These are phyloP conservation scores for Danio kyathit DNA, from an alignment of 2,797 vertebrate species.

Conservation along the genomic window DNA sequence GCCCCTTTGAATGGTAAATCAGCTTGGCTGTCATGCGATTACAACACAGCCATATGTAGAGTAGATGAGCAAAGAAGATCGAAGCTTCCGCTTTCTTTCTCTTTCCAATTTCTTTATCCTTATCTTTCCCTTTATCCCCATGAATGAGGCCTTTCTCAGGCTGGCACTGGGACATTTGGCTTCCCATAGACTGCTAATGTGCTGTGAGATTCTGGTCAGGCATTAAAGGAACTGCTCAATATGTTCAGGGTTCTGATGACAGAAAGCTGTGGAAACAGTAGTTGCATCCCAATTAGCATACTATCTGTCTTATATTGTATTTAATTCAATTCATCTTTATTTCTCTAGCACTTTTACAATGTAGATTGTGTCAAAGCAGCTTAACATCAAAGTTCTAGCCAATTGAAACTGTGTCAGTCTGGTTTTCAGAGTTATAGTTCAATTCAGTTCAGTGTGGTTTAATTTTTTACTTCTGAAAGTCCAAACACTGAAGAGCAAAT, in stretches of 20 bases:
- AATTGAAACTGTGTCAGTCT: too few relatives aligned
- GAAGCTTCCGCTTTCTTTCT: slow-evolving; percentile 53
- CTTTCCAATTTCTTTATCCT: slow-evolving; percentile 42
- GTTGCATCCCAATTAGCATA: too few relatives aligned
- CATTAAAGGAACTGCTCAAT: slow-evolving; percentile 53
- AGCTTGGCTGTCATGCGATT: slow-evolving; percentile 53
- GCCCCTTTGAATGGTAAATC: slow-evolving; percentile 55
- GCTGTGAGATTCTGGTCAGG: slow-evolving; percentile 53
- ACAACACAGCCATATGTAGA: slow-evolving; percentile 32
- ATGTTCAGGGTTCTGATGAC: slow-evolving; percentile 48
- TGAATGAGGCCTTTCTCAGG: slow-evolving; percentile 61
- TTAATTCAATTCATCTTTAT: too few relatives aligned
- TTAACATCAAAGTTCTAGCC: too few relatives aligned
- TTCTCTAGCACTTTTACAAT: too few relatives aligned
- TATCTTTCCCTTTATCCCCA: slow-evolving; percentile 46
- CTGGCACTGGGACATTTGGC: slow-evolving; percentile 52
- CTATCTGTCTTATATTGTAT: too few relatives aligned
- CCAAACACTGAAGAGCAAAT: too few relatives aligned
- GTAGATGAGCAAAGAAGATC: slow-evolving; percentile 49
- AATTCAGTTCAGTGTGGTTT: too few relatives aligned
- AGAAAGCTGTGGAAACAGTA: slow-evolving; percentile 38
- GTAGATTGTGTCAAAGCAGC: too few relatives aligned
- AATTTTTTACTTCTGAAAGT: too few relatives aligned
- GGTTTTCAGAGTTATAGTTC: too few relatives aligned
- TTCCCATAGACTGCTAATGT: slow-evolving; percentile 57